Conservation (phyloP, 2,113 vertebrate species). For the Caranx ignobilis region DNA sequence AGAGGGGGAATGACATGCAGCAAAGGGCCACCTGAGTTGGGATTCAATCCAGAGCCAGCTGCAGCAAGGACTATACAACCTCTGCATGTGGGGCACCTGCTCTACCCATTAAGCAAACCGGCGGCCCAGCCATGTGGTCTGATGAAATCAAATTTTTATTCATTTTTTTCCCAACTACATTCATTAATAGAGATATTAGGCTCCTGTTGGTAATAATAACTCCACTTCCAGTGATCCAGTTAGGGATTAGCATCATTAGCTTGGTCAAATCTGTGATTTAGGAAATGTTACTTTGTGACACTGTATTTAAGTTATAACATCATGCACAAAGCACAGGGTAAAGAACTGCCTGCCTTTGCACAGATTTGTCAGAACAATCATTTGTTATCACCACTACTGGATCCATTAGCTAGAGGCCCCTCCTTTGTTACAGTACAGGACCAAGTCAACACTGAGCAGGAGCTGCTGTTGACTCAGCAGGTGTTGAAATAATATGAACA, state of each 20-base stretch:
- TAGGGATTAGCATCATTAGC: background rate
- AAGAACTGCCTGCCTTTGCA: background rate
- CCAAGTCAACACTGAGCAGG: background rate
- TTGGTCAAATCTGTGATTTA: no score
- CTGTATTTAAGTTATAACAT: background rate
- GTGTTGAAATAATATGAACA: conserved; percentile 2
- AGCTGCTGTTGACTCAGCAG: background rate
- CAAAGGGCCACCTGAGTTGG: no score
- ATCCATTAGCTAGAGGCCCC: background rate
- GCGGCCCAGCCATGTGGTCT: no score
- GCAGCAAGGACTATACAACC: no score
- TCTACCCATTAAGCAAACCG: no score
- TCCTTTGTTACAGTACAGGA: background rate
- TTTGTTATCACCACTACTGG: background rate
- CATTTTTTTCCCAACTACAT: background rate
- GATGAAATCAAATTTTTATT: background rate
- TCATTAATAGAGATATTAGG: no score
- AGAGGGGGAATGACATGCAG: no score
- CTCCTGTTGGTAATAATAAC: background rate
- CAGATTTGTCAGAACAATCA: background rate
- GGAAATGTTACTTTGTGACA: background rate
- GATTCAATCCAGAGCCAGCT: no score
- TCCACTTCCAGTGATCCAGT: background rate
- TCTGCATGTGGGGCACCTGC: no score
- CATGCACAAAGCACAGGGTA: background rate